A percentile compares a stretch with the other conserved stretches of the same genome.
phyloP scores from a whole-genome alignment of 2,797 vertebrate species.

The Gobio occitaniae region DNA sequence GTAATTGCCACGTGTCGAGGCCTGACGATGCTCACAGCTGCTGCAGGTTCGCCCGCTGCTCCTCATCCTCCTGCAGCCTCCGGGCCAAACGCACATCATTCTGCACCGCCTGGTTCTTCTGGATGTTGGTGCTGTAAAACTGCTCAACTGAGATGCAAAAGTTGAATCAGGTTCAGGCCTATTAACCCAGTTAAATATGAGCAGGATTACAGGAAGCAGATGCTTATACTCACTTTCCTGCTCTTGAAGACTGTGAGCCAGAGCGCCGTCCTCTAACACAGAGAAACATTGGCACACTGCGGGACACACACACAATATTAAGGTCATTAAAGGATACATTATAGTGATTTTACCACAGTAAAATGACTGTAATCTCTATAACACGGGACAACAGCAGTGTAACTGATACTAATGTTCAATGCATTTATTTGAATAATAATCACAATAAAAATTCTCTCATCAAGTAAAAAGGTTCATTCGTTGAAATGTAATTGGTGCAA shows the following conservation, averaged over 20 bases:
- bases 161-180: background rate
- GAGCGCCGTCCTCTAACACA: conserved; percentile 76
- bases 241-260: conserved; percentile 81
- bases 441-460: background rate
- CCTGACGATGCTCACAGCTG: conserved; percentile 62
- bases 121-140: conserved; percentile 81
- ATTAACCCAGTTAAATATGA: background rate
- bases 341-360: background rate
- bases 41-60: conserved; percentile 62
- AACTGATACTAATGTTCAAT: background rate
- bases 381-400: background rate
- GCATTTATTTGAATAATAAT: background rate
- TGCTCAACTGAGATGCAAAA: conserved; percentile 73
- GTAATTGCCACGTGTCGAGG: background rate
- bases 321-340: background rate
- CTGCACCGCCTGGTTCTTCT: conserved; percentile 81
- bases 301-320: conserved; percentile 33
- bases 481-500: background rate
- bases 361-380: background rate
- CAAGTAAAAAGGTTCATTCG: background rate
- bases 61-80: conserved; percentile 78
- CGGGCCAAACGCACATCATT: conserved; percentile 78
- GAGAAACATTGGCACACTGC: conserved; percentile 79
- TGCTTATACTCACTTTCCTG: conserved; percentile 78
- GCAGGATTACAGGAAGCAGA: background rate